Conservation (phyloP, 1,140 invertebrate species). For the Drosophila ercepeae region DNA sequence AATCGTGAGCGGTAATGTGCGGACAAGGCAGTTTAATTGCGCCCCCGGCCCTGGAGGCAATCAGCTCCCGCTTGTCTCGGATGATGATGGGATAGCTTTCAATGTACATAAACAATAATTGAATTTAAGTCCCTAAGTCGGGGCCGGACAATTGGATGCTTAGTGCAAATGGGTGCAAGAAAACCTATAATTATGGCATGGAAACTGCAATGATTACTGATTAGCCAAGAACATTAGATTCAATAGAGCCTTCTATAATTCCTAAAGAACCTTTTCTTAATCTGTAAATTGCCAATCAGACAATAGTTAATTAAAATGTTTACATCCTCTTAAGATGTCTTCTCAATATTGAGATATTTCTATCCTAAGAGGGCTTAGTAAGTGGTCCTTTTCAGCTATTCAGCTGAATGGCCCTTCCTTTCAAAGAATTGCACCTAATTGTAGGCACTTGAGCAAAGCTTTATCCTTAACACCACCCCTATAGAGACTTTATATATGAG, state of each 20-base stretch:
- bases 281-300: too few species aligned
- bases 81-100: slow-evolving; percentile 15
- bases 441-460: slow-evolving; percentile 20
- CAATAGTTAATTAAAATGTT: slow-evolving; percentile 8
- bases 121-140: slow-evolving; percentile 17
- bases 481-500: slow-evolving; percentile 14
- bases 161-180: not conserved
- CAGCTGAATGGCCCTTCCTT: slow-evolving; percentile 19
- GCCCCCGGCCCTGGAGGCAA: not conserved
- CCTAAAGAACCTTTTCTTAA: too few species aligned
- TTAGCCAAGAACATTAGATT: not conserved
- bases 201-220: not conserved
- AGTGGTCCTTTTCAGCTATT: slow-evolving; percentile 16
- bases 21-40: slow-evolving; percentile 48
- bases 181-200: not conserved
- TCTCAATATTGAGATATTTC: not conserved
- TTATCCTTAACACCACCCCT: not conserved
- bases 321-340: not conserved
- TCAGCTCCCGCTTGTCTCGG: slow-evolving; percentile 27
- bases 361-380: slow-evolving; percentile 13
- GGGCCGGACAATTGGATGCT: slow-evolving; percentile 2
- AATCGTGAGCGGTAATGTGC: slow-evolving; percentile 46
- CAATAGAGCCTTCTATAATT: not conserved
- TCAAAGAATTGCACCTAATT: slow-evolving; percentile 61
- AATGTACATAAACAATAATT: slow-evolving; percentile 27